Evolutionary conservation across 2,797 vertebrate genomes (phyloP).

Genomic region (Platalea minor): DNA sequence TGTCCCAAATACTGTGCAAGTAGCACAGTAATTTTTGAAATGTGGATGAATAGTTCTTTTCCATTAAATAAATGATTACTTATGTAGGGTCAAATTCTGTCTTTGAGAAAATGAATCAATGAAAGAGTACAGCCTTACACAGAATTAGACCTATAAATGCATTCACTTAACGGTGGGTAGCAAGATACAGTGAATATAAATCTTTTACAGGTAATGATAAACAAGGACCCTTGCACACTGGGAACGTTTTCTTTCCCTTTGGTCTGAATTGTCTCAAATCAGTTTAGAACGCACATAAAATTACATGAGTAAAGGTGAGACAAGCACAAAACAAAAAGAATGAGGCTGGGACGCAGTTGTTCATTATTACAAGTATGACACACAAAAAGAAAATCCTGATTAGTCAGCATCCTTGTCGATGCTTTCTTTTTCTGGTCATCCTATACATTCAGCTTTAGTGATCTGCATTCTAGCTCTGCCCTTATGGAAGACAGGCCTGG

Average conservation of each 20-base stretch:
- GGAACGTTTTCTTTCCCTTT: background rate
- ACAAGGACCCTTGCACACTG: background rate
- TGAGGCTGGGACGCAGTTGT: background rate
- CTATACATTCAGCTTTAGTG: background rate
- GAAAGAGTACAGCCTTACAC: background rate
- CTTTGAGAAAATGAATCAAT: background rate
- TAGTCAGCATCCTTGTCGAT: background rate
- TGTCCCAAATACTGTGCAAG: background rate
- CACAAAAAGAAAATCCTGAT: background rate
- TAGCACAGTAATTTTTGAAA: background rate
- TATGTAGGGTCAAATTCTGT: background rate
- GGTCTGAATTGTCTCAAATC: background rate
- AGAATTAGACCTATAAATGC: background rate
- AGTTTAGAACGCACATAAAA: background rate
- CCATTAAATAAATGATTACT: background rate
- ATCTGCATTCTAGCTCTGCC: background rate
- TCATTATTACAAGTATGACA: background rate
- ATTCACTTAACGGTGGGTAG: background rate
- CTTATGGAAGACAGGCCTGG: background rate
- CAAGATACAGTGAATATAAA: background rate
- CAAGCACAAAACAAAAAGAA: background rate
- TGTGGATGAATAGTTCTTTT: background rate
- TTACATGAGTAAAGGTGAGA: background rate
- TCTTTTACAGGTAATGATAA: background rate
- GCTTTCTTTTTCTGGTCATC: background rate